These are phyloP conservation scores for Perizoma affinitatum DNA, from an alignment of 2,888 invertebrate species.

Conservation along the genomic window DNA sequence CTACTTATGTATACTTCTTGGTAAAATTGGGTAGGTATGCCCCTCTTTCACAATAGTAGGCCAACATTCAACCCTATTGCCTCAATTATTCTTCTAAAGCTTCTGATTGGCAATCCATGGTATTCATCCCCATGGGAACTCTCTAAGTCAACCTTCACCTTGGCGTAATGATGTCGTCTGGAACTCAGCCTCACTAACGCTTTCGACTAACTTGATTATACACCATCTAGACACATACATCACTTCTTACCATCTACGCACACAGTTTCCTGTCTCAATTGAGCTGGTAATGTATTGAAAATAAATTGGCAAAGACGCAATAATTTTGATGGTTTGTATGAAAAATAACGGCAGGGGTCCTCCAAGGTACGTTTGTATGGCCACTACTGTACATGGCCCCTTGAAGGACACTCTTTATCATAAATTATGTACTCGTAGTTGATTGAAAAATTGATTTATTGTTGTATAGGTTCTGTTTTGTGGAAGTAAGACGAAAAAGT, in stretches of 20 bases:
- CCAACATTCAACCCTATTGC: constrained; percentile 35
- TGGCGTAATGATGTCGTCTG: constrained; percentile 60
- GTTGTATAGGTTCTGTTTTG: constrained; percentile 51
- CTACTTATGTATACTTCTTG: neutral
- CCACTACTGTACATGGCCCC: constrained; percentile 65
- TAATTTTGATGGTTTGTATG: constrained; percentile 21
- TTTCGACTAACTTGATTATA: constrained; percentile 37
- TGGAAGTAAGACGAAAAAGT: constrained; percentile 46
- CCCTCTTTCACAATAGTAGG: constrained; percentile 16
- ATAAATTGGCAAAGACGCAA: constrained; percentile 12
- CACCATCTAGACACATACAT: constrained; percentile 21
- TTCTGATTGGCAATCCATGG: constrained; percentile 44
- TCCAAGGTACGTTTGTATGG: constrained; percentile 54
- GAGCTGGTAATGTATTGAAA: constrained; percentile 44
- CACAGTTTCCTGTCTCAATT: neutral
- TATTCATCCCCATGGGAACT: constrained; percentile 60
- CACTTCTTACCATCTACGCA: constrained; percentile 35
- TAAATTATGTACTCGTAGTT: constrained; percentile 59
- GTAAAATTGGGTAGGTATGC: constrained; percentile 10
- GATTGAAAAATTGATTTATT: constrained; percentile 63
- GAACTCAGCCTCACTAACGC: constrained; percentile 44
- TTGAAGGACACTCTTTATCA: constrained; percentile 66
- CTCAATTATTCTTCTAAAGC: constrained; percentile 57
- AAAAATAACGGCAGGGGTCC: constrained; percentile 45
- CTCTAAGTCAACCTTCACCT: constrained; percentile 65